These are phyloP conservation scores for Sipha maydis DNA, from an alignment of 2,888 invertebrate genomes.

Conservation along the genomic window DNA sequence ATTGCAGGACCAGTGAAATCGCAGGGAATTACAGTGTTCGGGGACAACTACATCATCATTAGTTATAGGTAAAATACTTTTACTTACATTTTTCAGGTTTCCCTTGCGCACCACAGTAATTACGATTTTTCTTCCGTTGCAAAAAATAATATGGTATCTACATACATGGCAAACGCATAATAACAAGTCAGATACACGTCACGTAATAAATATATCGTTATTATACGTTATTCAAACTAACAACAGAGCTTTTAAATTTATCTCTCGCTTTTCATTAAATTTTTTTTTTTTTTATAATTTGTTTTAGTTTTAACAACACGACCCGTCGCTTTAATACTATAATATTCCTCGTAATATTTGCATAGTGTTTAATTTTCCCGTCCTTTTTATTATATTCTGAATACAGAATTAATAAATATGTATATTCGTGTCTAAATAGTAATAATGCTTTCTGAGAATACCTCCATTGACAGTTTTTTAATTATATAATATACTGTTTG, in stretches of 20 bases:
- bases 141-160: not conserved
- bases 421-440: not conserved
- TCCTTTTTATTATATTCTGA: not conserved
- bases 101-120: no score
- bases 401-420: not conserved
- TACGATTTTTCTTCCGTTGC: not conserved
- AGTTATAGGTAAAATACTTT: no score
- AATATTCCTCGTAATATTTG: not conserved
- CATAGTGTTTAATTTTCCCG: not conserved
- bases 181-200: not conserved
- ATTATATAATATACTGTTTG: not conserved
- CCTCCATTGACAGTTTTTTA: not conserved
- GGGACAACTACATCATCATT: no score
- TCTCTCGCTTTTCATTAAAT: not conserved
- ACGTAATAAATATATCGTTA: not conserved
- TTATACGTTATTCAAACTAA: no score
- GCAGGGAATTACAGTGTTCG: no score
- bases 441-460: not conserved
- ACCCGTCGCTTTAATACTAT: not conserved
- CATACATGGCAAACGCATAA: not conserved
- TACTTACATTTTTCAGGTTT: no score
- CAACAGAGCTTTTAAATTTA: no score
- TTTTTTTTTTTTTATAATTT: not conserved
- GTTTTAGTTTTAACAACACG: not conserved
- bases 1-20: no score